A percentile compares a stretch with the other conserved stretches of the same genome.
phyloP scores from a whole-genome alignment of 2,113 vertebrate species.

The Platanista minor region DNA sequence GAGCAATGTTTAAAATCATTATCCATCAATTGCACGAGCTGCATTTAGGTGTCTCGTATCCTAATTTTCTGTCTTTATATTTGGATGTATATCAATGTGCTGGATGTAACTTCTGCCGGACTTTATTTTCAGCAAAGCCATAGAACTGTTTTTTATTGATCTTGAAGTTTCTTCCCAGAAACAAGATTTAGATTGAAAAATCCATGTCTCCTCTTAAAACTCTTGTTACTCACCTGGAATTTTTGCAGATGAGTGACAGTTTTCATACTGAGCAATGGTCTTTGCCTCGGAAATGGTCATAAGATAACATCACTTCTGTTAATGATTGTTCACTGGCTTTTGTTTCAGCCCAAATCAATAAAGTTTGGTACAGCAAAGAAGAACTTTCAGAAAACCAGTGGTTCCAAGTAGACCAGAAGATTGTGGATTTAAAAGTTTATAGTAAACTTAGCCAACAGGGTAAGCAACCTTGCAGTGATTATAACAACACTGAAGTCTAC shows the following conservation, averaged over 20 bases:
- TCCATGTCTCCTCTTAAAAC: not conserved
- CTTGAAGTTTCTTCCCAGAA: not conserved
- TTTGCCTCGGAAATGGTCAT: not conserved
- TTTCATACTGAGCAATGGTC: not conserved
- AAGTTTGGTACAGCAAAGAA: slow-evolving; percentile 87
- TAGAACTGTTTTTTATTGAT: not conserved
- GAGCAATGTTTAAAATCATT: not conserved
- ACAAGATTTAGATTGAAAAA: not conserved
- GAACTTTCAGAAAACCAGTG: slow-evolving; percentile 83
- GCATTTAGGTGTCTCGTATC: not conserved
- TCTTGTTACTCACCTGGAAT: not conserved
- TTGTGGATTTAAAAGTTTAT: slow-evolving; percentile 85
- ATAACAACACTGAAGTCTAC: not conserved
- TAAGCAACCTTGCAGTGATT: slow-evolving; percentile 55
- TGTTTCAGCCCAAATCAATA: slow-evolving; percentile 69
- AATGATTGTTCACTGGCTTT: slow-evolving; percentile 12
- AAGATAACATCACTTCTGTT: slow-evolving; percentile 6
- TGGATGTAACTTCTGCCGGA: not conserved
- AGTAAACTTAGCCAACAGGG: slow-evolving; percentile 87
- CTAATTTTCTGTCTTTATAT: not conserved
- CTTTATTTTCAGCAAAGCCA: not conserved
- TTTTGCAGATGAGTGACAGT: not conserved
- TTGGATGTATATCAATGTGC: not conserved
- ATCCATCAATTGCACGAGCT: not conserved
- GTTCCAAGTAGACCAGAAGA: slow-evolving; percentile 85